Base-by-base conservation (phyloP, 2,888 invertebrate species). In the Ashinkailepas kermadecensis region DNA sequence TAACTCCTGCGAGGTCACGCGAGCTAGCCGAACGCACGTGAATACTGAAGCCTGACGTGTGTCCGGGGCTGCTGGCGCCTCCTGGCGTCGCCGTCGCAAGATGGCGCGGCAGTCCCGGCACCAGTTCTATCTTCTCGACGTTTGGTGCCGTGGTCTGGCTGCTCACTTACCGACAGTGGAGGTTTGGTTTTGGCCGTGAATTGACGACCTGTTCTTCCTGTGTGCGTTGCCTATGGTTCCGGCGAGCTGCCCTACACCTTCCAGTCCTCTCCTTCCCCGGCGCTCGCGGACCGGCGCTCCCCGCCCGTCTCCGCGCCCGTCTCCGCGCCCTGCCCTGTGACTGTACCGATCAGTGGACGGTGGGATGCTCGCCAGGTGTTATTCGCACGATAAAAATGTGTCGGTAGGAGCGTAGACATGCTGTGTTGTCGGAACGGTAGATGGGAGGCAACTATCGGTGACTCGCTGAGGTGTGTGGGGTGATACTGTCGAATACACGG, bases 401-500 rank as follows among this genome's bases (percentile, higher is more conserved):
- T 62, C 62, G 9, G 62, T 62, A 62, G 62, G 18, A 18, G 62
- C 62, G 62, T 62, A 62, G 62, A 62, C 62, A 15, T 62, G 62
- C 7, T 18, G 62, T 62, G 18, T 18, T 18, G 62, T 62, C 18
- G 9, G 62, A 15, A 18, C 13, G 13, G 62, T 62, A 62, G 62
- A 18, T 62, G 7, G 62, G 18, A 18, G 13, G 62, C 18, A 18
- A 62, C 1, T 15, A 15, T 62, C 62, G 62, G 12, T 58, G 12
- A 7, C 12, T 62, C 15, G 9, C 62, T 62, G 18, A 18, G 62
- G 62, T 7, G 13, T 15, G 62, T 62, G 18, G 62, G 13, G 62
- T 62, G 62, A 62, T 62, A 62, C 13, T 62, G 8, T 87, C 86
- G 9, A 85, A 82, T 13, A 88, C 85, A 10, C 87, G 39, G 39